Percentiles rank a stretch among this genome's conserved stretches.
Evolutionary conservation across 2,888 invertebrate species (phyloP).

Genomic region (Syritta pipiens): DNA sequence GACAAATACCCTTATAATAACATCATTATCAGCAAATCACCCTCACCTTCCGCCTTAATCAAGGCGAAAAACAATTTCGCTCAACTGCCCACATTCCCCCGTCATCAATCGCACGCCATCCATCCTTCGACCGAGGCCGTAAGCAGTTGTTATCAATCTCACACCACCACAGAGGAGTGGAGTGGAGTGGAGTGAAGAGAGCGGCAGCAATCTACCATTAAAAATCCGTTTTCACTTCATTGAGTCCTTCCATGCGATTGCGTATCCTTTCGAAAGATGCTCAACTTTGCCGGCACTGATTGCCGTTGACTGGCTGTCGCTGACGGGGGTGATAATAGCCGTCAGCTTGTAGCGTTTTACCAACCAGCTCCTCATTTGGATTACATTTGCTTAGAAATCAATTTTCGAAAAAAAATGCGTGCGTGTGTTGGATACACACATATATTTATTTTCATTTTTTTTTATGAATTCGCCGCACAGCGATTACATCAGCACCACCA

Average conservation of each 20-base stretch:
- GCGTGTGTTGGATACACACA: no score
- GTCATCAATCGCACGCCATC: conserved; percentile 20
- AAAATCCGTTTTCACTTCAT: conserved; percentile 67
- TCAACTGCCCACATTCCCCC: conserved; percentile 26
- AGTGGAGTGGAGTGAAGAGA: neutral
- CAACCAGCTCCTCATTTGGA: conserved; percentile 36
- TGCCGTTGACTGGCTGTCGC: conserved; percentile 16
- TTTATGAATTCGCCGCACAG: conserved; percentile 27
- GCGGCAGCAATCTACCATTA: conserved; percentile 50
- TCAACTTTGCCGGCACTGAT: conserved; percentile 50
- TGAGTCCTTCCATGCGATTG: conserved; percentile 60
- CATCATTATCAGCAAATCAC: conserved; percentile 46
- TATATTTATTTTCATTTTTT: no score
- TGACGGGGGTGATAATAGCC: conserved; percentile 64
- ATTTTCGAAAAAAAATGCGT: no score
- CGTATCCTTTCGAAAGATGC: conserved; percentile 49
- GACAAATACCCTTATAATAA: conserved; percentile 43
- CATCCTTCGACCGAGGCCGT: conserved; percentile 29
- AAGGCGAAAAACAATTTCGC: conserved; percentile 43
- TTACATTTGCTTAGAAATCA: conserved; percentile 44
- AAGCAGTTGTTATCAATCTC: conserved; percentile 48
- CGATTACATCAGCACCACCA: conserved; percentile 25
- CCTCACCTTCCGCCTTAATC: conserved; percentile 37
- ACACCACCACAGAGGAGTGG: neutral
- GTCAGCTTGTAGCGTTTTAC: conserved; percentile 60